Evolutionary conservation across 2,888 invertebrate genomes (phyloP).

Genomic region (Hetaerina titia): DNA sequence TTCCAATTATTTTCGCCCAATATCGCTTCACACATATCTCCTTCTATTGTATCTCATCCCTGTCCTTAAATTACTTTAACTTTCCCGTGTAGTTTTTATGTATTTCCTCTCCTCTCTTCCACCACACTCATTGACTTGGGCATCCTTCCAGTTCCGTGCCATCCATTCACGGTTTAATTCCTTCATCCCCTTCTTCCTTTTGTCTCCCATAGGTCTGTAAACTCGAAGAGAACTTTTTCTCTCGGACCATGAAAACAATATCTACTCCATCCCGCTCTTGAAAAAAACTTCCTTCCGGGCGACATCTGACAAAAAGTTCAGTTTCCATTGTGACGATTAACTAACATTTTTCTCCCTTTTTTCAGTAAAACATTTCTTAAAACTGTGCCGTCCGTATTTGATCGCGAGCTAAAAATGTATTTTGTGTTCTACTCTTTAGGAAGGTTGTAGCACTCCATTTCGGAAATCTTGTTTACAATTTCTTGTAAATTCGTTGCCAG

Average conservation of each 20-base stretch:
- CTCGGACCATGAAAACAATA: not conserved
- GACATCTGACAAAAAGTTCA: not conserved
- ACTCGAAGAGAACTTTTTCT: constrained; percentile 46
- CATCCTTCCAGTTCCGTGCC: not conserved
- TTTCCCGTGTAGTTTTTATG: not conserved
- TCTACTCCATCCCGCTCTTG: constrained; percentile 9
- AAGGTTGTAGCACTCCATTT: not conserved
- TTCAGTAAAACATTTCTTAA: not conserved
- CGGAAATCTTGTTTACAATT: constrained; percentile 4
- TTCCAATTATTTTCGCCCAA: not conserved
- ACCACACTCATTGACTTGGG: not conserved
- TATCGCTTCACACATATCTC: not conserved
- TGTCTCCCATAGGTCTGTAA: constrained; percentile 16
- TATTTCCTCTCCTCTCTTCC: not conserved
- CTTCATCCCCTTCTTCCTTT: not conserved
- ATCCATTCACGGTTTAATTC: not conserved
- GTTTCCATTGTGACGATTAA: constrained; percentile 42
- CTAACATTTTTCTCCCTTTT: constrained; percentile 45
- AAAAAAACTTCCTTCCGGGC: not conserved
- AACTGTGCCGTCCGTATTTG: not conserved
- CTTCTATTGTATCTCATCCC: not conserved
- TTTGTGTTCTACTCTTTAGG: not conserved
- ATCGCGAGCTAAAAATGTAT: constrained; percentile 38
- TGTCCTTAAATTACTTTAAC: not conserved
- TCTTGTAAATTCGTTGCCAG: not conserved